Evolutionary conservation across 2,888 invertebrate genomes (phyloP), one percentile per base, ranked within the genome.

Genomic region (Trachelus stipa): DNA sequence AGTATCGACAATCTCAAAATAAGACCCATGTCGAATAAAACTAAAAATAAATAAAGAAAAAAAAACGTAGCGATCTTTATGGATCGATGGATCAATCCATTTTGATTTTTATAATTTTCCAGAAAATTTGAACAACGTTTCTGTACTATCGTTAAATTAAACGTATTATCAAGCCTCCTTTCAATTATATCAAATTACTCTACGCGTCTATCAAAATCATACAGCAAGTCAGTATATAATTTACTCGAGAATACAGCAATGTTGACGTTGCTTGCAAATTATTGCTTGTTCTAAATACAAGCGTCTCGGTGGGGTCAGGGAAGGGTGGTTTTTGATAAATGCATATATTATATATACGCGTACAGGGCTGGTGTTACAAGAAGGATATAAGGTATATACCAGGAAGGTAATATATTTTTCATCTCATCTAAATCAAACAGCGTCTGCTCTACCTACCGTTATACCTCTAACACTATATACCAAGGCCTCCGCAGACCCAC

Each of bases 361-460:
- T 35, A 37, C 34, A n/a, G 56, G 56, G 23, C 56, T 56, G 23
- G 23, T 9, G 71, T 71, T 71, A 33, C 71, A 12, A 31, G 30
- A 34, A 12, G 34, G 33, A 71, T 71, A 71, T 34, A 31, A 31
- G 33, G 31, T 9, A 71, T 71, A 71, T 71, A 71, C 15, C 23
- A 11, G 35, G 15, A 69, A 37, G 56, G 77, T 81, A 83, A 83
- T 82, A 83, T 82, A 84, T 82, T 82, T 83, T 83, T 84, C 81
- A 80, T 84, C 80, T 81, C 79, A 80, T 82, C 80, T 80, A 82
- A 85, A 82, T 84, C 81, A 82, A 81, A 79, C 15, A 71, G 71
- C 71, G 31, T 34, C 71, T 31, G 31, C 33, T 31, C 71, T 31
- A 31, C 12, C 71, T 71, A 71, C 31, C 31, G 33, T 34, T 71